Evolutionary conservation across 1,140 invertebrate species (phyloP).

Genomic region (Venustaconcha ellipsiformis): DNA sequence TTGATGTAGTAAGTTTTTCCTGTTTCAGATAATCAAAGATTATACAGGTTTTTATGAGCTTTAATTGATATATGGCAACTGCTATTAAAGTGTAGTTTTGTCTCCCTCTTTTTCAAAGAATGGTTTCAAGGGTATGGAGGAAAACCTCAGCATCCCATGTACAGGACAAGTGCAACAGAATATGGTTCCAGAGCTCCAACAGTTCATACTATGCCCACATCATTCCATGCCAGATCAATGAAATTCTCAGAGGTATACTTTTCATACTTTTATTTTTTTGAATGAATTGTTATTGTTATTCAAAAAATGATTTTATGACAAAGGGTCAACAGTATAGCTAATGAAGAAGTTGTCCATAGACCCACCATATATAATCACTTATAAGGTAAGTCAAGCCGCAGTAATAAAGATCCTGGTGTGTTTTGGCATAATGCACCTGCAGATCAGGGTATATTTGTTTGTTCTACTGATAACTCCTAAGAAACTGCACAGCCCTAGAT

Average conservation of each 20-base stretch:
- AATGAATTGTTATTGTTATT: neutral
- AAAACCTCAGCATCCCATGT: slow-evolving; percentile 64
- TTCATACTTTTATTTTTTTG: neutral
- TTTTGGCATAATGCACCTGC: too few relatives aligned
- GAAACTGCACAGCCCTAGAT: too few relatives aligned
- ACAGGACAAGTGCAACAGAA: slow-evolving; percentile 55
- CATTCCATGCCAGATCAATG: slow-evolving; percentile 61
- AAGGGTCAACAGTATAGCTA: neutral
- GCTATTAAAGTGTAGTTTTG: too few relatives aligned
- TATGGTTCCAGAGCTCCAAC: slow-evolving; percentile 59
- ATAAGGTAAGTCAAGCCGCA: too few relatives aligned
- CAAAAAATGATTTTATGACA: neutral
- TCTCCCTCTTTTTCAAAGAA: slow-evolving; percentile 9
- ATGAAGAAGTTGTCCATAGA: neutral
- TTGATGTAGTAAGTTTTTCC: too few relatives aligned
- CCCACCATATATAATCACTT: too few relatives aligned
- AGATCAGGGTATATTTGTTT: too few relatives aligned
- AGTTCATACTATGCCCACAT: slow-evolving; percentile 64
- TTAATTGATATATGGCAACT: too few relatives aligned
- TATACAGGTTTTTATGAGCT: too few relatives aligned
- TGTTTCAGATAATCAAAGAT: too few relatives aligned
- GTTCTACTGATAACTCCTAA: too few relatives aligned
- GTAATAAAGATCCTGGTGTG: too few relatives aligned
- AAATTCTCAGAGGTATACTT: slow-evolving; percentile 64
- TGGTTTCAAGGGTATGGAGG: slow-evolving; percentile 60